phyloP scores from a whole-genome alignment of 2,888 invertebrate genomes.

The Lasioglossum vierecki region DNA sequence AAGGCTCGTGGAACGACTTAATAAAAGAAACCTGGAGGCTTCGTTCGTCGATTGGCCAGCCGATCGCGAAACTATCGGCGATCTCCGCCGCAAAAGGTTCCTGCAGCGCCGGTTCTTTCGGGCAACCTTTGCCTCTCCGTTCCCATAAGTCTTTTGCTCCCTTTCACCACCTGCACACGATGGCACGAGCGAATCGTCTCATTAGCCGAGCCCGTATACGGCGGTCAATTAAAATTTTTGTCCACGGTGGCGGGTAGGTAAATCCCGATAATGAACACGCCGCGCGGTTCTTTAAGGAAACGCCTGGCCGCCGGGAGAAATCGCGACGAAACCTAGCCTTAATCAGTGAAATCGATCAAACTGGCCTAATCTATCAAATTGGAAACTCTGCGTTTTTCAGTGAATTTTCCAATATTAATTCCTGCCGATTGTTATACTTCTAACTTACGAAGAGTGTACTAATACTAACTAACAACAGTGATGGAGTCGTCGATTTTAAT shows the following conservation, averaged over 20 bases:
- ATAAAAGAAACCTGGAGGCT: not conserved
- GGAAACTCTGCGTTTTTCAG: not conserved
- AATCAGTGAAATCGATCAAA: not conserved
- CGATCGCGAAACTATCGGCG: constrained; percentile 48
- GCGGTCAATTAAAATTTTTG: constrained; percentile 77
- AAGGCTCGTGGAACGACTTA: not conserved
- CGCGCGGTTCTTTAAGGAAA: constrained; percentile 33
- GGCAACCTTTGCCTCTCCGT: constrained; percentile 55
- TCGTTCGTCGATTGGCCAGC: constrained; percentile 17
- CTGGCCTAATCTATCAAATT: not conserved
- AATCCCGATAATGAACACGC: constrained; percentile 72
- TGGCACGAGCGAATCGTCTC: constrained; percentile 74
- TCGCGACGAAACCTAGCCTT: constrained; percentile 1
- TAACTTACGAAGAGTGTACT: no score
- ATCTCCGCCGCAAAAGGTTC: constrained; percentile 50
- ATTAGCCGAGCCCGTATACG: constrained; percentile 75
- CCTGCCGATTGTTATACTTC: not conserved
- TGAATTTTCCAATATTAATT: not conserved
- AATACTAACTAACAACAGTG: no score
- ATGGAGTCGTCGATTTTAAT: no score
- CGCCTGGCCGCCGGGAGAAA: constrained; percentile 40
- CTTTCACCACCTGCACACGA: constrained; percentile 68
- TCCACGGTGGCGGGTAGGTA: constrained; percentile 66
- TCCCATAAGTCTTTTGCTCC: constrained; percentile 57
- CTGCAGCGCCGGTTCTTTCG: constrained; percentile 32